Evolutionary conservation across 2,113 vertebrate genomes (phyloP), one percentile per base, ranked within the genome.

Genomic region (Copsychus sechellarum): DNA sequence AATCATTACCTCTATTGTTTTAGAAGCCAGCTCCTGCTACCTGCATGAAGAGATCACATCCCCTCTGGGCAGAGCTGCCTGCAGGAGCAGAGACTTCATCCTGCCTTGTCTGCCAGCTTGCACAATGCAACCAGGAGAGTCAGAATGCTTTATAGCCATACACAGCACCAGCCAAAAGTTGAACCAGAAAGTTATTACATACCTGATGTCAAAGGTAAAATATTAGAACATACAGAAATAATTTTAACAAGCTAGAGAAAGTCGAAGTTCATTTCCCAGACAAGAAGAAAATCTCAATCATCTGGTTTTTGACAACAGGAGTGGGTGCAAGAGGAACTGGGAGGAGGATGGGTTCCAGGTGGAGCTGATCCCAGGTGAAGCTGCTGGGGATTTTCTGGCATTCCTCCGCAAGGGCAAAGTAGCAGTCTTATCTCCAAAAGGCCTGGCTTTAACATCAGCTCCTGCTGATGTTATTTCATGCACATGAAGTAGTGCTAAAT

Each of bases 391-490:
- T 81, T 93, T 78, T 67, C 56, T 73, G 80, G 85, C 81, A 60
- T 62, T 93, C 73, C 60, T 93, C 77, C 2, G 1, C 78, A 61
- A 95, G 90, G 88, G 79, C 72, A 89, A 94, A 92, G 74, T 31
- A 91, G 72, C 86, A 95, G 92, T 42, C 76, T 97, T 96, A 97
- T 97, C 95, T 95, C 76, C 70, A 78, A 95, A 96, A 94, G 91
- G 92, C 58, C 76, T 86, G 94, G 86, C 58, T 76, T 69, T 65
- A 62, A 73, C 86, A 51, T 18, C 94, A 94, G 91, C 67, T 60
- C 65, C 74, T 65, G 72, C 53, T 93, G 96, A 96, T 91, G 90
- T 95, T 97, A 94, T 92, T 92, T 87, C 93, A 65, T 73, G 78
- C 74, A 94, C 87, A 89, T 0, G 3, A 92, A 93, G 93, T 48